Evolutionary conservation across 2,113 vertebrate species (phyloP), one percentile per base, ranked within the genome.

Genomic region (Jacana jacana): DNA sequence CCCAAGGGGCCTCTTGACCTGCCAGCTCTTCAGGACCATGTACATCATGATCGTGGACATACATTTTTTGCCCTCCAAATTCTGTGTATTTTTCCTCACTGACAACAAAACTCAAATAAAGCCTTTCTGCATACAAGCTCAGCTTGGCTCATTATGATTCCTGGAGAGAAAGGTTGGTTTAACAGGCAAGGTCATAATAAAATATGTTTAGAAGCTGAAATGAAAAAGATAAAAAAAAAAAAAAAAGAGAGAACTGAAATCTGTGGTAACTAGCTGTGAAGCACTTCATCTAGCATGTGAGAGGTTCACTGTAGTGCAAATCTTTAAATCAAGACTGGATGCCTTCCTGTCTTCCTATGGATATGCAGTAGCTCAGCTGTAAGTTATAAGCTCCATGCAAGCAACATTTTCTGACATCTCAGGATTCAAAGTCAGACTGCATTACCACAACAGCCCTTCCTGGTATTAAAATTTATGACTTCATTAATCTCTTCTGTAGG

Each of bases 251-350:
- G 13, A 42, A 10, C 40, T 70, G 68, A 71, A 65, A 73, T 85
- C 30, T 35, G n/a, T 79, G 31, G 54, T 76, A 86, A 72, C 52
- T 64, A 79, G 24, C 33, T 65, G 35, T 82, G 63, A 79, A 95
- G 23, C 24, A 40, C 30, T 94, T 88, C 39, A 46, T 92, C 37
- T 72, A 60, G 57, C 39, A 69, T 72, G 33, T 11, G 14, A 28
- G 33, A 44, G 20, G n/a, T 85, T 89, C 33, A 11, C 10, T 91
- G 25, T 49, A n/a, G 52, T 15, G 12, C 2, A 18, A 16, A 7
- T 85, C 52, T 88, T 94, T 69, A 91, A 93, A 68, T 79, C 33
- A 85, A 86, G 76, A 63, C 71, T 58, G 18, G 55, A 68, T 33
- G 15, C 30, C 7, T 90, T 89, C 37, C 54, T 49, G 4, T 37